These are phyloP conservation scores for Drosophila paramelanica DNA, from an alignment of 2,888 invertebrate species.

Conservation along the genomic window DNA sequence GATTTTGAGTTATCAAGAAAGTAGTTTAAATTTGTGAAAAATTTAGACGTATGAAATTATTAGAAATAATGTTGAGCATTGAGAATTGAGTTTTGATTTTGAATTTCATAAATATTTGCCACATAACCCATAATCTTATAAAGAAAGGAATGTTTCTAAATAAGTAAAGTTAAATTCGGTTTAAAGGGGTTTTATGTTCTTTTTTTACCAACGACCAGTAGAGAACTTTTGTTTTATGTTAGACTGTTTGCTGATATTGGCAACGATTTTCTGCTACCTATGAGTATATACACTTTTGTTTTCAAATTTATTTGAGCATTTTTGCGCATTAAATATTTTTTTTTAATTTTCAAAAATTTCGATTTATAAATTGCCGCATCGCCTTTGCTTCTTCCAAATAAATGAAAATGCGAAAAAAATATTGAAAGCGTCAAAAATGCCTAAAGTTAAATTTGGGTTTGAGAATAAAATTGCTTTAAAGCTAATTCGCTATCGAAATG, in stretches of 20 bases:
- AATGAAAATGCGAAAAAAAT: slow-evolving; percentile 72
- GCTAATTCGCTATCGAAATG: slow-evolving; percentile 21
- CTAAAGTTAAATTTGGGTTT: slow-evolving; percentile 19
- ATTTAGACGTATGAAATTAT: neutral
- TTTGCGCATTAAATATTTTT: slow-evolving; percentile 72
- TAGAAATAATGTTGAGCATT: too few species aligned
- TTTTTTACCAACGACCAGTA: slow-evolving; percentile 30
- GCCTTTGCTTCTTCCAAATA: slow-evolving; percentile 59
- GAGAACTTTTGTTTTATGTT: slow-evolving; percentile 4
- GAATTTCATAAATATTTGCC: slow-evolving; percentile 20
- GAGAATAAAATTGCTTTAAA: slow-evolving; percentile 18
- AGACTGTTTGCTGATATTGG: slow-evolving; percentile 5
- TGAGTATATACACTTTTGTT: slow-evolving; percentile 11
- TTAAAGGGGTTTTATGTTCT: neutral
- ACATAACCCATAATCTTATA: slow-evolving; percentile 1
- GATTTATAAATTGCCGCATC: slow-evolving; percentile 59
- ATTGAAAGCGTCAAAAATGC: slow-evolving; percentile 70
- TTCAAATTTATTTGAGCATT: slow-evolving; percentile 41
- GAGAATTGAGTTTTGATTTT: slow-evolving; percentile 7
- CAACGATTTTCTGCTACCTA: slow-evolving; percentile 50
- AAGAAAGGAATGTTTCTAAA: neutral
- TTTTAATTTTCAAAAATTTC: slow-evolving; percentile 64
- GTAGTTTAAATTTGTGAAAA: neutral
- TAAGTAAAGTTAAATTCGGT: slow-evolving; percentile 1
- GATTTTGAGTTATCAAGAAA: neutral